These are phyloP conservation scores for Euplagia quadripunctaria DNA, from an alignment of 2,888 invertebrate species.

Conservation along the genomic window DNA sequence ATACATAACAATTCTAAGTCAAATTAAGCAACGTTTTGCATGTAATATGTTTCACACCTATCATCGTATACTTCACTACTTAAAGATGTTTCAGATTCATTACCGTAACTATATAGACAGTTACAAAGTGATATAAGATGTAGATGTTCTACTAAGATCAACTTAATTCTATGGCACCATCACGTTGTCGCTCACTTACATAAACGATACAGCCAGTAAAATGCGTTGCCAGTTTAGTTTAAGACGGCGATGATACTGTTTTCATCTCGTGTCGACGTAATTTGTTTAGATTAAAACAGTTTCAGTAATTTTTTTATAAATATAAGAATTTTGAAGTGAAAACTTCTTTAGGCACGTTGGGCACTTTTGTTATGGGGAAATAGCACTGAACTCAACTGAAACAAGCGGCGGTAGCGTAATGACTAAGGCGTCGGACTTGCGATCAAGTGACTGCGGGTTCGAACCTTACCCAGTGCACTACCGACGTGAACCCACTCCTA, in stretches of 20 bases:
- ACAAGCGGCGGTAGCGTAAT: no score
- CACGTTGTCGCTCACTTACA: slow-evolving; percentile 17
- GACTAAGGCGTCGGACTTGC: no score
- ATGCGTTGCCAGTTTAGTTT: slow-evolving; percentile 16
- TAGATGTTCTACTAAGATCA: slow-evolving; percentile 14
- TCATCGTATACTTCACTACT: not conserved
- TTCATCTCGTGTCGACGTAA: slow-evolving; percentile 27
- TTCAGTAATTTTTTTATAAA: no score
- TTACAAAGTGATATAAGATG: slow-evolving; percentile 24
- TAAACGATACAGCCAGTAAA: slow-evolving; percentile 26
- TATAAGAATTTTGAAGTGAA: no score
- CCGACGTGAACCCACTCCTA: no score
- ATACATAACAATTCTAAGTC: no score
- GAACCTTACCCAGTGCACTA: no score
- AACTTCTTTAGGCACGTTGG: no score
- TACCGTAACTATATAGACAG: slow-evolving; percentile 27
- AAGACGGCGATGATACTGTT: slow-evolving; percentile 15
- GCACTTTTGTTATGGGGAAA: not conserved
- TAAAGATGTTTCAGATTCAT: slow-evolving; percentile 25
- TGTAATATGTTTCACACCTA: not conserved
- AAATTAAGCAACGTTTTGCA: no score
- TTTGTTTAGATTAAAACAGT: slow-evolving; percentile 2
- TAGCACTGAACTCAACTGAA: not conserved
- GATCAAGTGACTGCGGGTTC: no score
- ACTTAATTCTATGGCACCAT: slow-evolving; percentile 15